Conservation (phyloP, 2,888 invertebrate species). For the Cantharis rufa region DNA sequence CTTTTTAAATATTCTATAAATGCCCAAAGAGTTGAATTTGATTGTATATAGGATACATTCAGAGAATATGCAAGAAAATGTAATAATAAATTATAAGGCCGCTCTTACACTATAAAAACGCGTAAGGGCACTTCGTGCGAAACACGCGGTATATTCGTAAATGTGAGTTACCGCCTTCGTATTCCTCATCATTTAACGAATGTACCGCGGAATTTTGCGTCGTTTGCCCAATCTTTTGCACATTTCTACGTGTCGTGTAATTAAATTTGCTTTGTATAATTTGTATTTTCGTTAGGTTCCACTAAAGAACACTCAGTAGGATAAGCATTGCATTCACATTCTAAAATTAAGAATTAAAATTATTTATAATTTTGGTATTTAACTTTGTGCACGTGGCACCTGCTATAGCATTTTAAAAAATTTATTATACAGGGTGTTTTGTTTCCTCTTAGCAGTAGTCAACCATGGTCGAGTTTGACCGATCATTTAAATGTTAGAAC, state of each 20-base stretch:
- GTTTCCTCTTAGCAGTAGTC: neutral
- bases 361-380: too few relatives aligned
- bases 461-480: neutral
- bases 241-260: neutral
- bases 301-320: neutral
- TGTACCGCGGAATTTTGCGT: neutral
- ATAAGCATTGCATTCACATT: too few relatives aligned
- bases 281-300: neutral
- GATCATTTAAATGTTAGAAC: neutral
- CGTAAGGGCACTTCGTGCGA: neutral
- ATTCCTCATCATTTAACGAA: neutral
- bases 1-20: neutral
- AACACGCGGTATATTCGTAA: neutral
- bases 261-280: neutral
- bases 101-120: too few relatives aligned
- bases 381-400: neutral
- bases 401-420: neutral
- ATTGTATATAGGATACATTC: neutral
- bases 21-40: neutral
- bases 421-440: neutral
- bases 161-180: neutral
- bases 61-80: neutral
- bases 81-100: neutral
- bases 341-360: too few relatives aligned
- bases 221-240: neutral